Evolutionary conservation across 2,113 vertebrate genomes (phyloP), one percentile per base, ranked within the genome.

Genomic region (Cyprinus carpio): DNA sequence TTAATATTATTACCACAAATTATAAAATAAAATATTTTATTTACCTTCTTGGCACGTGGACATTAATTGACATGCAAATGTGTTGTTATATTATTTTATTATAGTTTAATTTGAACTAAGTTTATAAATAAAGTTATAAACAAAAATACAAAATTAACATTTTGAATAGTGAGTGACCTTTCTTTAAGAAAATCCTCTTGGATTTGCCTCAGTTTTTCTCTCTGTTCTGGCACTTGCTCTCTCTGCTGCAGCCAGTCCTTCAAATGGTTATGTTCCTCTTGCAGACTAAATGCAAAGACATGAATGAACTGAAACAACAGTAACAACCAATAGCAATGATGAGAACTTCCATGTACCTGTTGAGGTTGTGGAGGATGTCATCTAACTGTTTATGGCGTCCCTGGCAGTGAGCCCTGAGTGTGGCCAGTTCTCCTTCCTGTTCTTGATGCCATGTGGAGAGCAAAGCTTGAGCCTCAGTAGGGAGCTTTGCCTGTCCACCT

Each of bases 361-460:
- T 91, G 27, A 98, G 88, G 84, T 96, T 94, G 18, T 92, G 84
- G 71, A 96, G 89, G 29, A 89, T 90, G 7, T 88, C 85, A 54
- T 86, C 89, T 58, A 99, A 94, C 6, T 97, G 94, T 62, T 92
- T 88, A 69, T 94, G 94, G 18, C 91, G 85, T 65, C 91, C 94
- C 84, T 92, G 92, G 89, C 96, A 97, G 86, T 93, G 89, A 23
- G 93, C 92, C 29, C 92, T 93, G 87, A 97, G 85, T 0, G 94
- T 95, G 56, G 88, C 92, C 49, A 97, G 91, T 34, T 97, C 96
- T 31, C 90, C 89, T 78, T 94, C 95, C 86, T 97, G 96, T 89
- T 95, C 96, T 88, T 91, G 89, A 82, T 97, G 93, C 93, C 95
- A 95, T 62, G 79, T 90, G 15, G 2, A 90, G 10, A 98, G 91